phyloP scores from a whole-genome alignment of 2,888 invertebrate species.

The Carterocephalus palaemon region DNA sequence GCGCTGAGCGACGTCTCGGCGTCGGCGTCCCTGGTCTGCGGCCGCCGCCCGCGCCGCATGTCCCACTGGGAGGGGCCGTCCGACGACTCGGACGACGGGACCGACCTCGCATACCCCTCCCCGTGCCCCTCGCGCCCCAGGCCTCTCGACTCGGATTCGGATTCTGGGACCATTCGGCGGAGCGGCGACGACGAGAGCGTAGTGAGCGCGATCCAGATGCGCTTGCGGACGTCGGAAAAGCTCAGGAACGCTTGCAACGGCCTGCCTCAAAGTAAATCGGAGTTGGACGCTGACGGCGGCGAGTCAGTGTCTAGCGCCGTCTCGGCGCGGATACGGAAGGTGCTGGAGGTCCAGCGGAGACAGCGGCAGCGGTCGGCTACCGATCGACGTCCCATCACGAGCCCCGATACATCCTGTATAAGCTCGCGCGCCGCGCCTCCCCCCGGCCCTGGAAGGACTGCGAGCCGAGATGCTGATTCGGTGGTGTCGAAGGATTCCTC shows the following conservation, averaged over 20 bases:
- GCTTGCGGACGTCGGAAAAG: slow-evolving; percentile 1
- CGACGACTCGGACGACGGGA: slow-evolving; percentile 3
- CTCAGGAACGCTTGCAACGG: slow-evolving; percentile 10
- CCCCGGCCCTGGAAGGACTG: too few species aligned
- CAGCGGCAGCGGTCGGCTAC: too few species aligned
- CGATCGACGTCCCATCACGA: too few species aligned
- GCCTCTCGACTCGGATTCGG: neutral
- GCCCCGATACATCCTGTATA: too few species aligned
- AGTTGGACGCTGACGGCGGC: slow-evolving; percentile 14
- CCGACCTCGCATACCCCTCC: slow-evolving; percentile 1
- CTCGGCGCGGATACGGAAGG: too few species aligned
- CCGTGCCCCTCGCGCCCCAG: neutral
- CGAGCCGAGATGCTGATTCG: too few species aligned
- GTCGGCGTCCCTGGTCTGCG: slow-evolving; percentile 49
- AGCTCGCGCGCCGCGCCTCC: too few species aligned
- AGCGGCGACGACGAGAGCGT: neutral
- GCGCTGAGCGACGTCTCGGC: slow-evolving; percentile 43
- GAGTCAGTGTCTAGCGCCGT: too few species aligned
- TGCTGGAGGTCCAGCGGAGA: too few species aligned
- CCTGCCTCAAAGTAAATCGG: slow-evolving; percentile 20
- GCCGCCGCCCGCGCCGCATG: slow-evolving; percentile 10
- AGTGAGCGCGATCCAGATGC: neutral
- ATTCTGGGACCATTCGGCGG: neutral
- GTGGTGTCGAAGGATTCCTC: too few species aligned
- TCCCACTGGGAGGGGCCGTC: neutral